Conservation (phyloP, 1,140 invertebrate genomes). For the Psix sp. region DNA sequence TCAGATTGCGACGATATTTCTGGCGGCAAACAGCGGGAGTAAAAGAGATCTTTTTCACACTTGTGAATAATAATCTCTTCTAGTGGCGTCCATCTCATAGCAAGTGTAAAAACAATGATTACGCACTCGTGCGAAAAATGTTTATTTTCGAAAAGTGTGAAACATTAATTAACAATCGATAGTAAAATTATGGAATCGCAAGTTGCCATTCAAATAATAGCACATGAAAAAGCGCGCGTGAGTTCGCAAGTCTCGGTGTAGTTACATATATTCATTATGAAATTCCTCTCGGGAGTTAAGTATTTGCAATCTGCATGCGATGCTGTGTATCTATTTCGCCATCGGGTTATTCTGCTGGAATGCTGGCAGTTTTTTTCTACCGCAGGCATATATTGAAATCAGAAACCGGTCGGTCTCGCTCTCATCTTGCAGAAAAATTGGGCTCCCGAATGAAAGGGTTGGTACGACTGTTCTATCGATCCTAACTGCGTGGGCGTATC, state of each 20-base stretch:
- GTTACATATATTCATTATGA: conserved; percentile 49
- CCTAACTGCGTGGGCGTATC: conserved; percentile 59
- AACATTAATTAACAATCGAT: too few relatives aligned
- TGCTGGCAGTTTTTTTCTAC: conserved; percentile 45
- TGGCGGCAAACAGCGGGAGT: too few relatives aligned
- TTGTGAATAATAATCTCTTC: too few relatives aligned
- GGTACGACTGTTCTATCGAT: conserved; percentile 60
- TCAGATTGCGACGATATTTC: too few relatives aligned
- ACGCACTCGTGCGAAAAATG: too few relatives aligned
- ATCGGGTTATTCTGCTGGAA: conserved; percentile 52
- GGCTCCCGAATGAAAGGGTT: conserved; percentile 53
- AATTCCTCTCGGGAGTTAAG: conserved; percentile 31
- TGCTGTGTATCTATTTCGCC: conserved; percentile 51
- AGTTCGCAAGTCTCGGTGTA: conserved; percentile 4
- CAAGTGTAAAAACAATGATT: too few relatives aligned
- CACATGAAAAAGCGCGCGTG: conserved; percentile 19
- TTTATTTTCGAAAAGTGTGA: too few relatives aligned
- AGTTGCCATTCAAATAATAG: conserved; percentile 7
- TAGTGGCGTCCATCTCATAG: too few relatives aligned
- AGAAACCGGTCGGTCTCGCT: conserved; percentile 54
- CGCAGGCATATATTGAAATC: conserved; percentile 53
- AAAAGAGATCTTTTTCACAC: too few relatives aligned
- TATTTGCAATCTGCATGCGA: conserved; percentile 52
- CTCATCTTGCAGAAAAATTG: conserved; percentile 47
- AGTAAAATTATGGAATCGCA: not conserved